Conservation (phyloP, 2,888 invertebrate species). For the Ptychoptera albimana region DNA sequence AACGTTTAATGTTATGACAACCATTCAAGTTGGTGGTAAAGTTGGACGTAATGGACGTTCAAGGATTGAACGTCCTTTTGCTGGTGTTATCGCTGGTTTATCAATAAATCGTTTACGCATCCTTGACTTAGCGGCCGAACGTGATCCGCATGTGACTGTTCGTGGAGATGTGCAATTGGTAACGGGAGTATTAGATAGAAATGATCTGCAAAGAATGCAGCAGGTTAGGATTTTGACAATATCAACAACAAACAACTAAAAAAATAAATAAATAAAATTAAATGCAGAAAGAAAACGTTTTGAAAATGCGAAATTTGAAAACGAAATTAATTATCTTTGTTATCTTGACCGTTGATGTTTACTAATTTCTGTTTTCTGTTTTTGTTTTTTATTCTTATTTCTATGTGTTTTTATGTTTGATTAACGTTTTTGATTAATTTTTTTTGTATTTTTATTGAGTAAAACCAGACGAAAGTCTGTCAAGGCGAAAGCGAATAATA, state of each 20-base stretch:
- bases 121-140: constrained; percentile 71
- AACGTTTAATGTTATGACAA: constrained; percentile 84
- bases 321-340: too few relatives aligned
- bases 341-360: too few relatives aligned
- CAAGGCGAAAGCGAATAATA: too few relatives aligned
- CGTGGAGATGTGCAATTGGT: constrained; percentile 73
- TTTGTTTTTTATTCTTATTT: too few relatives aligned
- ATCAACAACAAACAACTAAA: not conserved
- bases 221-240: constrained; percentile 45
- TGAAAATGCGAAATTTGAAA: too few relatives aligned
- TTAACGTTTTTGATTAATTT: too few relatives aligned
- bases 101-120: constrained; percentile 75
- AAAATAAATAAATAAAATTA: too few relatives aligned
- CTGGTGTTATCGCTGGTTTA: constrained; percentile 77
- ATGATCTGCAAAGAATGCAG: constrained; percentile 73
- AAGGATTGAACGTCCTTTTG: constrained; percentile 61
- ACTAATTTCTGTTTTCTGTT: too few relatives aligned
- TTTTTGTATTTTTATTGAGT: too few relatives aligned
- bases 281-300: too few relatives aligned
- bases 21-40: constrained; percentile 76
- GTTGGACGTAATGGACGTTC: constrained; percentile 37
- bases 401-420: too few relatives aligned
- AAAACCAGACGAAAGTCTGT: too few relatives aligned
- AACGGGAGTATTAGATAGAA: constrained; percentile 55
- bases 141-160: constrained; percentile 58